These are phyloP conservation scores for Oryzias melastigma DNA, from an alignment of 2,113 vertebrate genomes.

Conservation along the genomic window DNA sequence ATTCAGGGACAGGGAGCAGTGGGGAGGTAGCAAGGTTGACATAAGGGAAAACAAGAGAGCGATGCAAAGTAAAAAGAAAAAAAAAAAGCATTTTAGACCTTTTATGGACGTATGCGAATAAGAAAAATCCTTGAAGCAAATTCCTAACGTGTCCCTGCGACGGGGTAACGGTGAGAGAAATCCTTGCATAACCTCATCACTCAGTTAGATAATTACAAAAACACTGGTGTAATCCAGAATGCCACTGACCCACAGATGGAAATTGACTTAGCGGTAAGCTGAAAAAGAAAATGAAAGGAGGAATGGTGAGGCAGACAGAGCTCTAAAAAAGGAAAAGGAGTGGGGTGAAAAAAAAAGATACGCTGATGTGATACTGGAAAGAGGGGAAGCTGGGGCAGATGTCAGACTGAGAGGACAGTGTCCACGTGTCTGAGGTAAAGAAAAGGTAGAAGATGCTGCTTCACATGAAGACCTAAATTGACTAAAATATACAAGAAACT, in stretches of 20 bases:
- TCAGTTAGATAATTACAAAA: conserved; percentile 66
- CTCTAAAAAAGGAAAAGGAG: conserved; percentile 55
- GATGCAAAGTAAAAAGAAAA: not conserved
- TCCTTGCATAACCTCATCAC: conserved; percentile 49
- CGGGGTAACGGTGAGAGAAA: conserved; percentile 33
- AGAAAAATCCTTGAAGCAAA: conserved; percentile 21
- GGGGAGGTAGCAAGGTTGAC: conserved; percentile 47
- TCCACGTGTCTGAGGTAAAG: conserved; percentile 55
- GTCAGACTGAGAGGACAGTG: conserved; percentile 14
- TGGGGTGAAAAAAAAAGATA: conserved; percentile 58
- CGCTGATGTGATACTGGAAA: conserved; percentile 48
- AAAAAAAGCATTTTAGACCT: conserved; percentile 8
- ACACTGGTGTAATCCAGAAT: conserved; percentile 53
- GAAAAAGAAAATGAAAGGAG: conserved; percentile 38
- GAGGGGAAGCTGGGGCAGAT: conserved; percentile 39
- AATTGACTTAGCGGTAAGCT: conserved; percentile 66
- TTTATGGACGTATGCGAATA: conserved; percentile 11
- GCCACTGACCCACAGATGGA: conserved; percentile 58
- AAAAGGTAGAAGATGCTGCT: conserved; percentile 9
- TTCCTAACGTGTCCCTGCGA: conserved; percentile 26
- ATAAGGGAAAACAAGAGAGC: conserved; percentile 4
- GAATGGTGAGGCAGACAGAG: conserved; percentile 54
- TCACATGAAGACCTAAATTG: conserved; percentile 11
- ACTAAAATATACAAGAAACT: not conserved
- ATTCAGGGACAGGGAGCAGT: conserved; percentile 39